Evolutionary conservation across 2,113 vertebrate genomes (phyloP), one percentile per base, ranked within the genome.

Genomic region (Coturnix japonica): DNA sequence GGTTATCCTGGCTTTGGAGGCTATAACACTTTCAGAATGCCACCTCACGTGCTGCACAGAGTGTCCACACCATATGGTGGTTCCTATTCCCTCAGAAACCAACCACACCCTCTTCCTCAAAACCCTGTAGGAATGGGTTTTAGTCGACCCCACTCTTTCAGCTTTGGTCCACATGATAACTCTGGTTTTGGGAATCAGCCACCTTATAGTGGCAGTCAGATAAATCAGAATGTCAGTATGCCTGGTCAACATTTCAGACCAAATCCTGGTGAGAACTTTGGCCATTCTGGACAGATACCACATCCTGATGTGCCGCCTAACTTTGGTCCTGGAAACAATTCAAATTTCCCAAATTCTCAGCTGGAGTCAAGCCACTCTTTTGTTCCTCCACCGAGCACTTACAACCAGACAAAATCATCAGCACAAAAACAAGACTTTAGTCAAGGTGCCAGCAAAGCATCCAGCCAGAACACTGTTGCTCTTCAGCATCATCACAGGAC

Each of bases 11-110:
- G 97, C 71, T 97, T 98, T 85, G 95, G 97, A 78, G 96, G 97
- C 61, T 98, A 98, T 93, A 96, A 95, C 90, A 95, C 97, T 51
- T 98, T 98, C 94, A 98, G 98, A 93, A 98, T 98, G 97, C 97
- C 97, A 25, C 98, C 97, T 53, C 98, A 98, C 44, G 94, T 97
- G 67, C 95, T 97, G 33, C 96, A 97, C 39, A 98, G 98, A 90
- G 96, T 98, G 93, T 95, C 97, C 31, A 96, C 97, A 3, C 97
- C 97, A 0, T 98, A 98, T 37, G 97, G 97, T 67, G 95, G 95
- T 31, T 97, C 97, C 35, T 98, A 98, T 72, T 95, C 97, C 7
- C 97, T 98, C 90, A 96, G 98, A 95, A 98, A 96, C 76, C 98
- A 98, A n/a, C 96, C 97, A 19, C 97, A 97, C 73, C 95, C 96